Evolutionary conservation across 2,888 invertebrate species (phyloP).

Genomic region (Thereva nobilitata): DNA sequence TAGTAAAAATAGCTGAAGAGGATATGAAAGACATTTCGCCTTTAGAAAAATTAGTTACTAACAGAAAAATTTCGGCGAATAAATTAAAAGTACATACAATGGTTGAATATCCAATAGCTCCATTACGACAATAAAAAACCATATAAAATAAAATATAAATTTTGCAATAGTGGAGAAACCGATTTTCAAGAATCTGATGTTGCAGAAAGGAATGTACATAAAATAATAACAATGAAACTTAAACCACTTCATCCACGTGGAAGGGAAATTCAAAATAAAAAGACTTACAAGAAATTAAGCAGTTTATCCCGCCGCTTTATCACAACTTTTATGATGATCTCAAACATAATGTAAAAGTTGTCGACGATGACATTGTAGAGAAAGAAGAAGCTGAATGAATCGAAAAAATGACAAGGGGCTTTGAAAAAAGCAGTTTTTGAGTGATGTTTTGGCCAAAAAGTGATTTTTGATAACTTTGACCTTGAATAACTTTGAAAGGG

Average conservation of each 20-base stretch:
- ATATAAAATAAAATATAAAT: slow-evolving; percentile 14
- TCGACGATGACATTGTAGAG: slow-evolving; percentile 1
- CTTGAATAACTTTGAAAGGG: too few relatives aligned
- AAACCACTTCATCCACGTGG: slow-evolving; percentile 7
- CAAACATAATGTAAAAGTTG: neutral
- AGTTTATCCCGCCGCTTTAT: slow-evolving; percentile 3
- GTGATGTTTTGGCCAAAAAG: too few relatives aligned
- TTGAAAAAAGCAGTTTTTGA: too few relatives aligned
- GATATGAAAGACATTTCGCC: too few relatives aligned
- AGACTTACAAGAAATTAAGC: neutral
- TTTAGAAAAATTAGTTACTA: too few relatives aligned
- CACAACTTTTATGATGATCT: slow-evolving; percentile 6
- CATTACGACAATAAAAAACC: neutral
- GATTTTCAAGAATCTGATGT: neutral
- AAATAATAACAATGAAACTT: neutral
- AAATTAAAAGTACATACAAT: too few relatives aligned
- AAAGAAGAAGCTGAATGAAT: slow-evolving; percentile 1
- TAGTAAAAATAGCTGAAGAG: too few relatives aligned
- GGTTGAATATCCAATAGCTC: slow-evolving; percentile 6
- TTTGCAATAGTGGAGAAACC: neutral
- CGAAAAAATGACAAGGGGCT: too few relatives aligned
- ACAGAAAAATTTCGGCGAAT: too few relatives aligned
- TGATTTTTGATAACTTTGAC: too few relatives aligned
- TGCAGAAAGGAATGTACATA: too few relatives aligned
- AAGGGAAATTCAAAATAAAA: slow-evolving; percentile 10